These are phyloP conservation scores for Hippocampus barbouri DNA, from an alignment of 2,113 vertebrate genomes.

Conservation along the genomic window DNA sequence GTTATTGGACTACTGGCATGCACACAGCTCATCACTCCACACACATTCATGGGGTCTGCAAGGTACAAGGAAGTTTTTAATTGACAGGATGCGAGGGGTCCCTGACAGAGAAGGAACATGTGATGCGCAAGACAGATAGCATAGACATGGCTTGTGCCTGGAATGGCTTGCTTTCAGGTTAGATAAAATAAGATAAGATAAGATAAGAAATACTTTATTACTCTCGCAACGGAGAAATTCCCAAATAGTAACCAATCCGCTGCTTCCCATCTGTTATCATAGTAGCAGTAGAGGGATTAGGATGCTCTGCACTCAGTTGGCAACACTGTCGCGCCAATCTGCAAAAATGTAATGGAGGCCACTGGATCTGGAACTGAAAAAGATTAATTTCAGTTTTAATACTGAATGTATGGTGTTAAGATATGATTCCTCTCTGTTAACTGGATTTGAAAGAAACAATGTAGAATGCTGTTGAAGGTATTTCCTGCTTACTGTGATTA, in stretches of 20 bases:
- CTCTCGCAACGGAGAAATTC: no score
- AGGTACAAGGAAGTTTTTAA: slow-evolving; percentile 59
- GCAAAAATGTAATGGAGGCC: not conserved
- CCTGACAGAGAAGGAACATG: slow-evolving; percentile 25
- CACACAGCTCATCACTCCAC: slow-evolving; percentile 56
- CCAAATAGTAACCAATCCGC: not conserved
- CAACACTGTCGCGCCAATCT: slow-evolving; percentile 14
- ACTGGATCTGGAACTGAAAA: not conserved
- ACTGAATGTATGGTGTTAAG: no score
- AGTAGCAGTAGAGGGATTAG: not conserved
- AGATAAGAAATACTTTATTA: no score
- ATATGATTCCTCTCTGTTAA: no score
- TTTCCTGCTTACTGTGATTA: no score
- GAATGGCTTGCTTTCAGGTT: slow-evolving; percentile 1
- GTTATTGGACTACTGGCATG: slow-evolving; percentile 2
- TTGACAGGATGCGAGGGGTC: slow-evolving; percentile 59
- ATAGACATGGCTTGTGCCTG: not conserved
- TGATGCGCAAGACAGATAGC: slow-evolving; percentile 32
- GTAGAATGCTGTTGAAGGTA: no score
- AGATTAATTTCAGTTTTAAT: no score
- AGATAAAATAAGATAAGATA: no score
- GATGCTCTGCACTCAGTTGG: not conserved
- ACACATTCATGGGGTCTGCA: slow-evolving; percentile 47
- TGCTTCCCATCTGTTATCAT: not conserved
- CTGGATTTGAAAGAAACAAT: no score